Evolutionary conservation across 2,797 vertebrate species (phyloP).

Genomic region (Falco columbarius): DNA sequence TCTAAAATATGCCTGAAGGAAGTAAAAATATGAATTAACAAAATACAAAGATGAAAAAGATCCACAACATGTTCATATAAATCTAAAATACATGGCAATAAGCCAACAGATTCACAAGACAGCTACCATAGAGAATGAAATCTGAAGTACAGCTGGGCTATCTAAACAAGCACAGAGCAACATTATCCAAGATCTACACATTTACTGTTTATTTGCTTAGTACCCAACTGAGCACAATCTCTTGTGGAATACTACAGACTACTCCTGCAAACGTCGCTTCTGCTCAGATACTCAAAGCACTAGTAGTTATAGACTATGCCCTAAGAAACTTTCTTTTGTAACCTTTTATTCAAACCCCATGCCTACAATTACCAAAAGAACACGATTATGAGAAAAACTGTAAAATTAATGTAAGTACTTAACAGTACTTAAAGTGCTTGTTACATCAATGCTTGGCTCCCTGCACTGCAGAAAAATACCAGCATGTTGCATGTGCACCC

Average conservation of each 20-base stretch:
- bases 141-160: background rate
- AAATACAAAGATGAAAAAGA: background rate
- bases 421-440: background rate
- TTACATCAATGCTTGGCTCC: background rate
- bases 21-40: constrained; percentile 2
- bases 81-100: background rate
- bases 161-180: background rate
- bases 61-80: background rate
- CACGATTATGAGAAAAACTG: background rate
- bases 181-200: background rate
- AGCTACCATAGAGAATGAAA: background rate
- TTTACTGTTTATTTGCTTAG: constrained; percentile 15
- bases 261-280: background rate
- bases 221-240: background rate
- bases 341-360: background rate
- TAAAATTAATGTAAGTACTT: background rate
- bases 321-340: background rate
- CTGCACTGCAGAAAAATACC: background rate
- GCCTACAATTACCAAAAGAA: background rate
- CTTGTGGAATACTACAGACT: background rate
- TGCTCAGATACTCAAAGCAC: background rate
- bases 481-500: background rate
- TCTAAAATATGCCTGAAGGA: background rate
- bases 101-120: background rate
- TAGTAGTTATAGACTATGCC: background rate